These are phyloP conservation scores for Epicampocera succincta DNA, from an alignment of 2,888 invertebrate genomes.

Conservation along the genomic window DNA sequence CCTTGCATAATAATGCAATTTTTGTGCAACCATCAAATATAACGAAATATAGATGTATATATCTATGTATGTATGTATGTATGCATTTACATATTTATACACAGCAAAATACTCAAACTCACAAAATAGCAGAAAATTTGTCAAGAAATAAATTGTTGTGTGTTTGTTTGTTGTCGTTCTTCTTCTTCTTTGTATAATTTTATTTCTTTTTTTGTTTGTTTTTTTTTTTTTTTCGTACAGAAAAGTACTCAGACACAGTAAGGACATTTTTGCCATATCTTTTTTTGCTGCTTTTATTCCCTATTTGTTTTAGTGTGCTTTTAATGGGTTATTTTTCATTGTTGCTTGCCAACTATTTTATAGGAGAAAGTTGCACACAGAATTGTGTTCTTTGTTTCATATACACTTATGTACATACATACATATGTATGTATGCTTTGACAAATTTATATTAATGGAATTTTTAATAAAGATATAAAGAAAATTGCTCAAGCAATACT, in stretches of 20 bases:
- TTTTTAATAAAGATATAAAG: constrained; percentile 47
- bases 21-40: constrained; percentile 61
- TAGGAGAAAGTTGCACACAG: constrained; percentile 33
- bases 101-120: background rate
- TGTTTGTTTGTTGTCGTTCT: constrained; percentile 24
- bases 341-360: constrained; percentile 17
- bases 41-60: background rate
- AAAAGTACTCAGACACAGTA: constrained; percentile 44
- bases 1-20: constrained; percentile 70
- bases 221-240: too few relatives aligned
- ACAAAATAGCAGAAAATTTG: constrained; percentile 36
- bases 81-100: too few relatives aligned
- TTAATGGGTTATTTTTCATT: constrained; percentile 30
- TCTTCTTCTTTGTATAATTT: constrained; percentile 25
- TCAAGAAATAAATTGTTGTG: constrained; percentile 60
- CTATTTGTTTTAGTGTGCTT: constrained; percentile 11
- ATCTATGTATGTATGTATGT: too few relatives aligned
- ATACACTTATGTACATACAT: too few relatives aligned
- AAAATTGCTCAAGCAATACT: constrained; percentile 11
- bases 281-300: background rate
- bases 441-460: constrained; percentile 61
- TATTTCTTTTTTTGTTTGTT: constrained; percentile 36
- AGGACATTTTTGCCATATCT: constrained; percentile 41
- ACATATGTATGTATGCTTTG: background rate
- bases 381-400: constrained; percentile 4